A percentile compares a stretch with the other conserved stretches of the same genome.
These are phyloP conservation scores for Hafferia zeledoni DNA, from an alignment of 2,797 vertebrate genomes.

Conservation along the genomic window DNA sequence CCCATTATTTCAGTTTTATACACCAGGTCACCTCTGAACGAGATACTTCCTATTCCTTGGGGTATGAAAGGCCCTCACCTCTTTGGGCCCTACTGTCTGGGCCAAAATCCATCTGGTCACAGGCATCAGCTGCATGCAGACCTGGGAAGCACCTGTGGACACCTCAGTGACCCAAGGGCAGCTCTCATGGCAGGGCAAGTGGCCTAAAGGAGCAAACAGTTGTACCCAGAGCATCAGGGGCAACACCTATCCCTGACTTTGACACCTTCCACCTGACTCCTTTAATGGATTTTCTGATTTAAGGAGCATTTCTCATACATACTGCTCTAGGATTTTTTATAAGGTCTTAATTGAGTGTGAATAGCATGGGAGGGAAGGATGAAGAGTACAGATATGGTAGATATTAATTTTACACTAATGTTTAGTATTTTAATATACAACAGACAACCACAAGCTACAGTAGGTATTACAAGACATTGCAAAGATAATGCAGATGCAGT, in stretches of 20 bases:
- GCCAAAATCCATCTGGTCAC: background rate
- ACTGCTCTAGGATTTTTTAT: background rate
- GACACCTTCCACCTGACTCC: background rate
- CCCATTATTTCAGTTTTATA: fast-evolving
- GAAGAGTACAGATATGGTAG: background rate
- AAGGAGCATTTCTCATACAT: background rate
- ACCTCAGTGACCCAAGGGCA: fast-evolving
- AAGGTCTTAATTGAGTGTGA: background rate
- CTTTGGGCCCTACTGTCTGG: background rate
- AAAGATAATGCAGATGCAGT: fast-evolving
- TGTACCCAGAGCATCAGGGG: fast-evolving
- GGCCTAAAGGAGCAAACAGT: background rate
- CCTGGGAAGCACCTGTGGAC: background rate
- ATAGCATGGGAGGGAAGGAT: background rate
- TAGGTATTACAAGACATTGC: background rate
- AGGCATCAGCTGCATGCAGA: background rate
- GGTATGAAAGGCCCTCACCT: background rate
- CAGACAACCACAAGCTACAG: background rate
- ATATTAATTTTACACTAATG: background rate
- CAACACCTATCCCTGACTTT: background rate
- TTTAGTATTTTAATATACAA: background rate
- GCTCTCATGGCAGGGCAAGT: background rate
- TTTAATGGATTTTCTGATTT: background rate
- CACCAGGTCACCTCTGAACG: background rate
- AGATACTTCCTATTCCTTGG: background rate